phyloP scores from a whole-genome alignment of 2,888 invertebrate species.

The Dascillus cervinus region DNA sequence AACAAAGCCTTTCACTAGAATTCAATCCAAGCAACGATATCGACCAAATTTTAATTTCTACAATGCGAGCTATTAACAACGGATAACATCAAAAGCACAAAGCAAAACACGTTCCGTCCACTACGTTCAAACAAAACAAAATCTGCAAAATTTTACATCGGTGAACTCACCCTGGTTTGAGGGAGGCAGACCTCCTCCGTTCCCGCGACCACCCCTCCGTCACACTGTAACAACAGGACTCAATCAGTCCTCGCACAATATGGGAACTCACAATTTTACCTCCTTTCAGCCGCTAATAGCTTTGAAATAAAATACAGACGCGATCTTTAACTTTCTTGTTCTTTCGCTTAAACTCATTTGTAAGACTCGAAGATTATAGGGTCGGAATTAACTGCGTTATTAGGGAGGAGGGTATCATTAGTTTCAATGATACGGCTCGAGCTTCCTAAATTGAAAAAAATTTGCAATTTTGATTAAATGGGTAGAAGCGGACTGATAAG shows the following conservation, averaged over 20 bases:
- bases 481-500: too few relatives aligned
- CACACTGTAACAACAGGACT: constrained; percentile 37
- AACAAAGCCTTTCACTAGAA: too few relatives aligned
- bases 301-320: constrained; percentile 6
- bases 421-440: too few relatives aligned
- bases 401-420: too few relatives aligned
- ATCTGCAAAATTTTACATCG: constrained; percentile 3
- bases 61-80: too few relatives aligned
- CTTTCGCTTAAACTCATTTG: constrained; percentile 2
- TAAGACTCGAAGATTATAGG: too few relatives aligned
- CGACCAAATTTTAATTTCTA: too few relatives aligned
- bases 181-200: constrained; percentile 40
- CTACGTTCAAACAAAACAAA: constrained; percentile 1
- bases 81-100: neutral
- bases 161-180: constrained; percentile 39
- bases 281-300: constrained; percentile 9
- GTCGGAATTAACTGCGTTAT: too few relatives aligned
- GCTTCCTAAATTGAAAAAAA: too few relatives aligned
- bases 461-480: too few relatives aligned
- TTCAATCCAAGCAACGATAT: too few relatives aligned
- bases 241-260: constrained; percentile 12
- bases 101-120: neutral
- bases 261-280: constrained; percentile 10
- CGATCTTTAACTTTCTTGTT: constrained; percentile 3
- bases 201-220: constrained; percentile 37